Evolutionary conservation across 2,888 invertebrate genomes (phyloP), one percentile per base, ranked within the genome.

Genomic region (Scaptomyza caliginosa): DNA sequence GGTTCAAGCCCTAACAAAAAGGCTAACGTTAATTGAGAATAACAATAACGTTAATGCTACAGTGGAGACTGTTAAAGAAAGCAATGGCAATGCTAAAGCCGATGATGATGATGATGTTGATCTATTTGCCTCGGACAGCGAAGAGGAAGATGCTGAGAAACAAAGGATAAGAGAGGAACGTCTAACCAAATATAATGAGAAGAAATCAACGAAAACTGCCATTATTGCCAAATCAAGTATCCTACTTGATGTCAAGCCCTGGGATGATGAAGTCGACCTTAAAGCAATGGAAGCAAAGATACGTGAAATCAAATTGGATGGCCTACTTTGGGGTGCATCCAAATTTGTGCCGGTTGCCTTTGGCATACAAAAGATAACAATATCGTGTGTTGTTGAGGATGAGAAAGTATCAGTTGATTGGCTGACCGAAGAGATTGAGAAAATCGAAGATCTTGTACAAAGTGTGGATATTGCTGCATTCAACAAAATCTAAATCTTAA

Each of bases 401-500:
- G 98, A 98, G n/a, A 97, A 98, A 92, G 96, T 98, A 17, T 97
- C 97, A 32, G 93, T 97, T 46, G 97, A 97, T 90, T 95, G 94
- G 94, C 93, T 98, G 28, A 95, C 95, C 80, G 98, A 99, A 91
- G 94, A 95, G 91, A 95, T 99, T 77, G 95, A 96, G 88, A 95
- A 94, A 80, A 92, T 94, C 84, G 96, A 97, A 92, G 97, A 98
- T 84, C 95, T 92, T 90, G 96, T 95, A 45, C 98, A 98, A 93
- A 97, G 97, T 89, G 96, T 98, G 50, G 98, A 98, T 90, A 96
- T 98, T 88, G 98, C 97, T 69, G 98, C 98, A 69, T 99, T 99
- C 92, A 98, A 98, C 92, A 98, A 98, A 93, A 95, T 97, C 81
- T 97, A 94, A 93, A 45, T 28, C 19, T 17, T 50, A 17, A 57